A percentile compares a stretch with the other conserved stretches of the same genome.
Conservation (phyloP, 1,140 invertebrate species). For the Leptinotarsa lineolata region DNA sequence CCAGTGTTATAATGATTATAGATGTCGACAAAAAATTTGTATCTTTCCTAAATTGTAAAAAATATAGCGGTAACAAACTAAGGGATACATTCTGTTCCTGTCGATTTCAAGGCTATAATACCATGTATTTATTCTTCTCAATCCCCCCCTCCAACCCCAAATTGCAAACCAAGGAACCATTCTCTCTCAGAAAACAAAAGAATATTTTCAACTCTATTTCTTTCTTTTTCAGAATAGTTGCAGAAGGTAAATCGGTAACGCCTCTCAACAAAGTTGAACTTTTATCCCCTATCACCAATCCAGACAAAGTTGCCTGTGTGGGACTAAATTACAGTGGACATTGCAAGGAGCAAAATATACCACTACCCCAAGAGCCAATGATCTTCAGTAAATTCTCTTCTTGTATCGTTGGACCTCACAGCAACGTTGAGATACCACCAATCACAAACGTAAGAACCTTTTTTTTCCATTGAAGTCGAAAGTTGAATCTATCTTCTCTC, state of each 20-base stretch:
- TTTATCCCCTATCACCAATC: constrained; percentile 69
- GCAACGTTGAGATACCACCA: constrained; percentile 70
- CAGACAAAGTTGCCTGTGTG: constrained; percentile 79
- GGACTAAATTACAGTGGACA: constrained; percentile 81
- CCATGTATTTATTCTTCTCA: no score
- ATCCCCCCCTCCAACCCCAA: no score
- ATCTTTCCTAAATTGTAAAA: no score
- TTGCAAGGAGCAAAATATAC: constrained; percentile 75
- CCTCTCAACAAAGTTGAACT: constrained; percentile 47
- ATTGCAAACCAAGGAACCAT: no score
- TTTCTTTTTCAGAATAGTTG: constrained; percentile 21
- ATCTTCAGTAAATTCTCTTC: constrained; percentile 77
- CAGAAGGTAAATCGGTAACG: constrained; percentile 21
- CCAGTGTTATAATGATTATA: no score
- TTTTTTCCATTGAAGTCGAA: not conserved
- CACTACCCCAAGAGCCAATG: constrained; percentile 73
- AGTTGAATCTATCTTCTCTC: not conserved
- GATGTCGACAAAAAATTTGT: no score
- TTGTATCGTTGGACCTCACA: constrained; percentile 74
- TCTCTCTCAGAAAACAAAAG: no score
- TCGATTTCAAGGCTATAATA: no score
- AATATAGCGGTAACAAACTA: no score
- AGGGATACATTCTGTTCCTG: no score
- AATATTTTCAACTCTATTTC: no score
- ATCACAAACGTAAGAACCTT: constrained; percentile 64